These are phyloP conservation scores for Vultur gryphus DNA, from an alignment of 2,797 vertebrate species.

Conservation along the genomic window DNA sequence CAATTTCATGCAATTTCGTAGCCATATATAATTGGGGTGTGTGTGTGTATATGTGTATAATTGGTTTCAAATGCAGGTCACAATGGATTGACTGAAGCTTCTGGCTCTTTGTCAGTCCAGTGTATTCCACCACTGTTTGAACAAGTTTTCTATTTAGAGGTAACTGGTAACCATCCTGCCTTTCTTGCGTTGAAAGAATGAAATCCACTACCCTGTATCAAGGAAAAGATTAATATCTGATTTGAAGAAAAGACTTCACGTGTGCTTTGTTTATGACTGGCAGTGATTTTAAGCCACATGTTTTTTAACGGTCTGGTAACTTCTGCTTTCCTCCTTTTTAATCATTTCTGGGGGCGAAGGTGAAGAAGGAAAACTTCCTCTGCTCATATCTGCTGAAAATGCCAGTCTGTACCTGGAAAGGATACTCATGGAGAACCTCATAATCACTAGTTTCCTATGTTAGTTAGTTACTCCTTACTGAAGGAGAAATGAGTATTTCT, in stretches of 20 bases:
- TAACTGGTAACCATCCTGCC: conserved; percentile 17
- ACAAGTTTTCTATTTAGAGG: conserved; percentile 47
- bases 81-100: not conserved
- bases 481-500: not conserved
- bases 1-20: conserved; percentile 65
- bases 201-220: not conserved
- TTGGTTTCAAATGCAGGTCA: conserved; percentile 68
- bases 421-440: not conserved
- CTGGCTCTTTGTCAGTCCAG: conserved; percentile 28
- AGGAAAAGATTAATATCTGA: conserved; percentile 7
- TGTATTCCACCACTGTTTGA: conserved; percentile 29
- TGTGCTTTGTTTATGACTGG: conserved; percentile 3
- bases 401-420: not conserved
- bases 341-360: not conserved
- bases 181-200: conserved; percentile 23
- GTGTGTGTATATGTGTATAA: conserved; percentile 38
- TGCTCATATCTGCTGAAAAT: not conserved
- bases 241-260: not conserved
- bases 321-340: not conserved
- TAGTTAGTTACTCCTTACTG: not conserved
- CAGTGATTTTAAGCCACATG: not conserved
- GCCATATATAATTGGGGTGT: conserved; percentile 40
- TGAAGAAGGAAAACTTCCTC: not conserved
- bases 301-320: not conserved
- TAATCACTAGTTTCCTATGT: not conserved